These are phyloP conservation scores for Gambusia holbrooki DNA, from an alignment of 2,113 vertebrate genomes.

Conservation along the genomic window DNA sequence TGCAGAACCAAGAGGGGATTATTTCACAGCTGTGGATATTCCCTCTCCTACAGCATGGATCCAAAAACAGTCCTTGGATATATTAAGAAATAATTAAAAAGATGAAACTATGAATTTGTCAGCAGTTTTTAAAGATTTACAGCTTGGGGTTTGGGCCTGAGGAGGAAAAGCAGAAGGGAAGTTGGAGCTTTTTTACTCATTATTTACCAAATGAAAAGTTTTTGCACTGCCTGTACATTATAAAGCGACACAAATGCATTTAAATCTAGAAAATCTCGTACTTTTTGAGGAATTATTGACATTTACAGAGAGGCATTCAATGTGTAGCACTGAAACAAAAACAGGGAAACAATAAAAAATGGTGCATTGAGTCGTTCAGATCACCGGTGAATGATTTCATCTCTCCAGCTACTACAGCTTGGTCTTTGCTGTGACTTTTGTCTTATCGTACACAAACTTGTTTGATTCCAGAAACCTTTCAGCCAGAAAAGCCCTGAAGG, in stretches of 20 bases:
- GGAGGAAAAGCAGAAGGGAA: neutral
- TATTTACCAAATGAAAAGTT: too few species aligned
- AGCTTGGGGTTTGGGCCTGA: neutral
- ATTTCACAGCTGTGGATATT: constrained; percentile 3
- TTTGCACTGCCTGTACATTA: too few species aligned
- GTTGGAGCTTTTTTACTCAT: neutral
- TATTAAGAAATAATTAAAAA: neutral
- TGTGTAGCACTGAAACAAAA: neutral
- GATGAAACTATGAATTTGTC: neutral
- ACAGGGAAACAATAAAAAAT: neutral
- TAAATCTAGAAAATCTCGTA: too few species aligned
- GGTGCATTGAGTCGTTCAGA: neutral
- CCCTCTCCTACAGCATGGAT: neutral
- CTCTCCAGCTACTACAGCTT: neutral
- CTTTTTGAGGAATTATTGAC: neutral
- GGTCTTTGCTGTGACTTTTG: neutral
- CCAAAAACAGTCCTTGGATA: neutral
- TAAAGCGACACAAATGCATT: too few species aligned
- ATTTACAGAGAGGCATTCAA: neutral
- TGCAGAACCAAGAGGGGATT: neutral
- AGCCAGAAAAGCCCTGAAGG: constrained; percentile 8
- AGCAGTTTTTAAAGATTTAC: constrained; percentile 5
- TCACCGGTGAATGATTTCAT: neutral
- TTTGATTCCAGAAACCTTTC: neutral
- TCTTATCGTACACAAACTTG: neutral